Base-by-base conservation (phyloP, 2,888 invertebrate genomes). In the Abrostola triplasia region DNA sequence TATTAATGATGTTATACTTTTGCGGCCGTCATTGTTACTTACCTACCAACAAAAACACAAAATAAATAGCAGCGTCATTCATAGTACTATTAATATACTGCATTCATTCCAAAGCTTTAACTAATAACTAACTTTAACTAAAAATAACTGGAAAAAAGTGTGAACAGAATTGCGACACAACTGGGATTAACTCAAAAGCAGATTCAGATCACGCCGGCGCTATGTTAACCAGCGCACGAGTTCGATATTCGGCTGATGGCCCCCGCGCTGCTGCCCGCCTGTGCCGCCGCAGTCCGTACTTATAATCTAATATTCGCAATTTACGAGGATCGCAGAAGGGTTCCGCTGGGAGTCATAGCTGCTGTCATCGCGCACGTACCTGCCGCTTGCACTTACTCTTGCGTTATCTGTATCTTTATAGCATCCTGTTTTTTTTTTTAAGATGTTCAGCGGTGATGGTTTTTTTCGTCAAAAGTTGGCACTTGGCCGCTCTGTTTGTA, bases 301-400 rank as follows among this genome's bases (percentile, higher is more conserved):
- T 93, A 93, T 94, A 93, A 94, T 94, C 93, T 94, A 94, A 94
- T 94, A 94, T 93, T 93, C 92, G 92, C 92, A 94, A 94, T 94
- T 93, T 93, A 93, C 92, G 92, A 90, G 93, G 92, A 92, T 92
- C 92, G 90, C 90, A 85, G 87, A 84, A 89, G 87, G 84, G 88
- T 87, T 83, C 93, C 92, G 81, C 81, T 71, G 93, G 93, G 93
- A 92, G 86, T 88, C 86, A 85, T 93, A 89, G 88, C 84, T 9
- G 86, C 93, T 93, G 93, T 93, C 93, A 92, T 92, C 94, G 88
- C 88, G 86, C 84, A 80, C 88, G 87, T 90, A 90, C 92, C 91
- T 91, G 89, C 90, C 89, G 85, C 82, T 79, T 90, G 91, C 92
- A 92, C 87, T 92, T 90, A 92, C 86, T 84, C 86, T 77, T 71